These are phyloP conservation scores for Odontomyia ornata DNA, from an alignment of 2,888 invertebrate species.

Conservation along the genomic window DNA sequence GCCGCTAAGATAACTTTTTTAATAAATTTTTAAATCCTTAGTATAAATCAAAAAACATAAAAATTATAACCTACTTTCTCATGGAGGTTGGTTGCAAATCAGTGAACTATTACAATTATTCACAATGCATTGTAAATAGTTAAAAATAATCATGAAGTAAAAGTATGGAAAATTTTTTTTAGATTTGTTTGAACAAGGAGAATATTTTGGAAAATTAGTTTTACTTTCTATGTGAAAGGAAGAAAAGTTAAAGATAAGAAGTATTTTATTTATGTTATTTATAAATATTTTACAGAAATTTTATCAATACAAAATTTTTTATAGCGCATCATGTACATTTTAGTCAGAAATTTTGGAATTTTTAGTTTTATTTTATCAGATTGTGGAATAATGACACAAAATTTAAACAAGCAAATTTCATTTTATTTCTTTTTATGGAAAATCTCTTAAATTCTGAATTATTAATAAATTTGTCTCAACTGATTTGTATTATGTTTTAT, in stretches of 20 bases:
- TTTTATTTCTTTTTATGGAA: neutral
- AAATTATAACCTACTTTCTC: too few species aligned
- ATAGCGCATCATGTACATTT: too few species aligned
- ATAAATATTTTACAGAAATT: conserved; percentile 12
- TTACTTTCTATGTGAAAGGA: too few species aligned
- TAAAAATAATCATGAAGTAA: neutral
- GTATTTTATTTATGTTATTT: conserved; percentile 39
- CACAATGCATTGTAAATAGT: too few species aligned
- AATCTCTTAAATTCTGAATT: neutral
- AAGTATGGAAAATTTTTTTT: neutral
- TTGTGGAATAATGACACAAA: neutral
- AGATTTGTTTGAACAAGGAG: neutral
- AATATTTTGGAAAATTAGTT: neutral
- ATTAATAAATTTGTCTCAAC: neutral
- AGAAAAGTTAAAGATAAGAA: neutral
- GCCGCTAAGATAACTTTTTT: conserved; percentile 47
- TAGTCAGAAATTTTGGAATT: too few species aligned
- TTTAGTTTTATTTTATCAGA: too few species aligned
- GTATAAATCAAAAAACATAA: too few species aligned
- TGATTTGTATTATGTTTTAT: neutral
- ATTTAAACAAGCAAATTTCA: too few species aligned
- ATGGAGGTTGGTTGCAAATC: too few species aligned
- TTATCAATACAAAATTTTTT: neutral
- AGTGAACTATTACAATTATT: too few species aligned
- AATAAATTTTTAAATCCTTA: neutral